A percentile compares a stretch with the other conserved stretches of the same genome.
These are phyloP conservation scores for Sisyra nigra DNA, from an alignment of 2,888 invertebrate genomes.

Conservation along the genomic window DNA sequence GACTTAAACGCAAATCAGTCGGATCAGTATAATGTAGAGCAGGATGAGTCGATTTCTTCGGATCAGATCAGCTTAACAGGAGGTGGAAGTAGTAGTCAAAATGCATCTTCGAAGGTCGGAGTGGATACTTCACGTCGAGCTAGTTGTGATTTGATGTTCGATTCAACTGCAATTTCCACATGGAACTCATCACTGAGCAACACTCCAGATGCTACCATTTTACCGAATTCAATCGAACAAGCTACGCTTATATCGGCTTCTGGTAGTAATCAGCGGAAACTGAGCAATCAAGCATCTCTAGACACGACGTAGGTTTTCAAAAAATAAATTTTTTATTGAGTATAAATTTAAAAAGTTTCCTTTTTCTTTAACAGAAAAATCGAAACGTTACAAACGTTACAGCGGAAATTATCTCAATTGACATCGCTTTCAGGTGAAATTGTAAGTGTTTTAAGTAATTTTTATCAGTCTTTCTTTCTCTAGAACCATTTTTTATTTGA, in stretches of 20 bases:
- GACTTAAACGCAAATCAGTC: conserved; percentile 1
- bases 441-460: not conserved
- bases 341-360: not conserved
- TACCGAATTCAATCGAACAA: conserved; percentile 3
- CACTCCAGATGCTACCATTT: conserved; percentile 7
- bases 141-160: conserved; percentile 6
- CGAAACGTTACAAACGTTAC: conserved; percentile 19
- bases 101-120: not conserved
- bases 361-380: conserved; percentile 6
- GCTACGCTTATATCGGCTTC: not conserved
- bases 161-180: conserved; percentile 7
- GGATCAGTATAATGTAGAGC: conserved; percentile 5
- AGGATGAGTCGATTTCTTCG: conserved; percentile 7
- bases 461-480: no score
- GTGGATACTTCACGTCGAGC: conserved; percentile 4
- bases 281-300: not conserved
- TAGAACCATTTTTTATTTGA: no score
- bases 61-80: conserved; percentile 1
- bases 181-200: conserved; percentile 6
- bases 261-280: not conserved
- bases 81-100: not conserved
- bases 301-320: conserved; percentile 1
- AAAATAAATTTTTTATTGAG: not conserved
- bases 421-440: conserved; percentile 29
- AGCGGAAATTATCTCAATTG: conserved; percentile 37